Evolutionary conservation across 2,797 vertebrate genomes (phyloP).

Genomic region (Decapterus maruadsi): DNA sequence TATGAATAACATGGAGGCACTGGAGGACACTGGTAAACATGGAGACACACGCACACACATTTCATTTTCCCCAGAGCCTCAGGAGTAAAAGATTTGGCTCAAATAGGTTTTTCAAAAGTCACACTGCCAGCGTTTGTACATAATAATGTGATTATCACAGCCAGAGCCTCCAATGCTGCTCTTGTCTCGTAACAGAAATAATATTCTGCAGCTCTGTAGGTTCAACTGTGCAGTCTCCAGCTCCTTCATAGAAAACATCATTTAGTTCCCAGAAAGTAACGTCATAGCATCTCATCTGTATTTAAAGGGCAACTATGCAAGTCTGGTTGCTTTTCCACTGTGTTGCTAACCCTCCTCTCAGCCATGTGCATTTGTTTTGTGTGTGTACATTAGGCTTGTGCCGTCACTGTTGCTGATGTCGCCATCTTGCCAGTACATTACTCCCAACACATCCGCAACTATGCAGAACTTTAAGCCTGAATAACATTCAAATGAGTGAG

Average conservation of each 20-base stretch:
- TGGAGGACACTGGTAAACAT: slow-evolving; percentile 48
- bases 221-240: neutral
- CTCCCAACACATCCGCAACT: too few species aligned
- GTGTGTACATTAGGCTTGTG: too few species aligned
- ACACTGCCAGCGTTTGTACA: neutral
- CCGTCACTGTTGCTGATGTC: too few species aligned
- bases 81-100: neutral
- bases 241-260: neutral
- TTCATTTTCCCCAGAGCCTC: slow-evolving; percentile 14
- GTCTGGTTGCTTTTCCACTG: too few species aligned
- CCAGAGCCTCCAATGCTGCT: neutral
- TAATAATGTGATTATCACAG: neutral
- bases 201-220: neutral
- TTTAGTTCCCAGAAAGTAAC: neutral
- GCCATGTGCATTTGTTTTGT: too few species aligned
- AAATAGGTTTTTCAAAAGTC: too few species aligned
- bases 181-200: neutral
- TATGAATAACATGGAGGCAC: slow-evolving; percentile 42
- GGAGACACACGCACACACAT: slow-evolving; percentile 8
- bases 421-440: too few species aligned
- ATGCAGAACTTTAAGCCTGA: too few species aligned
- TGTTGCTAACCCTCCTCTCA: too few species aligned
- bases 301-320: too few species aligned
- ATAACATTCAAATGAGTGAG: too few species aligned
- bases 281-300: neutral